Evolutionary conservation across 2,888 invertebrate species (phyloP).

Genomic region (Drosophila prolongata): DNA sequence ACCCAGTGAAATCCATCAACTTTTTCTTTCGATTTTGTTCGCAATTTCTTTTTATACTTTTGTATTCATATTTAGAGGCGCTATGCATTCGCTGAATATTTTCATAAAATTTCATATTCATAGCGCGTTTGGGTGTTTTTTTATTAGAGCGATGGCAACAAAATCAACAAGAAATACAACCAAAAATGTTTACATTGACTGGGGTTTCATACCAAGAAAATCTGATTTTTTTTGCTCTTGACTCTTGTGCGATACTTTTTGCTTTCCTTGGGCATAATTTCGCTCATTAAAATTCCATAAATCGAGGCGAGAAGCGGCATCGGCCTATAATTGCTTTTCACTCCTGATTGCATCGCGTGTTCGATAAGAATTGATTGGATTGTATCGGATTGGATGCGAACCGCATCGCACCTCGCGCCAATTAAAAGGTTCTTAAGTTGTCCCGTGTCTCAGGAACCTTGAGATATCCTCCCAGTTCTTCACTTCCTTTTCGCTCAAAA

Average conservation of each 20-base stretch:
- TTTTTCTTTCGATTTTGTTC: conserved; percentile 21
- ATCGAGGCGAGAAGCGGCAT: conserved; percentile 36
- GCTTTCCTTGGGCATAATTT: conserved; percentile 54
- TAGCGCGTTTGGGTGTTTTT: conserved; percentile 55
- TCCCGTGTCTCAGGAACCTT: conserved; percentile 4
- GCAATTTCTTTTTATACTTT: conserved; percentile 18
- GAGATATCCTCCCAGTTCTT: conserved; percentile 1
- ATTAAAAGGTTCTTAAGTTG: conserved; percentile 37
- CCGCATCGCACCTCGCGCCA: conserved; percentile 29
- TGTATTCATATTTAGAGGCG: conserved; percentile 26
- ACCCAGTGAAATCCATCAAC: conserved; percentile 12
- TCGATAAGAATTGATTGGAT: conserved; percentile 34
- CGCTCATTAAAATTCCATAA: conserved; percentile 72
- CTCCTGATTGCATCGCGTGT: conserved; percentile 27
- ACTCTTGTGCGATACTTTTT: conserved; percentile 13
- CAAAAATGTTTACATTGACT: conserved; percentile 28
- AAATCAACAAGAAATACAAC: conserved; percentile 36
- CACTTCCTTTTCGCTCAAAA: conserved; percentile 13
- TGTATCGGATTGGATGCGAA: conserved; percentile 11
- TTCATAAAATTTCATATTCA: conserved; percentile 60
- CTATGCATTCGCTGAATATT: conserved; percentile 30
- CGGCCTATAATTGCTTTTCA: conserved; percentile 61
- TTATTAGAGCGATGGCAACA: conserved; percentile 39
- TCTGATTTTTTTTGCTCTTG: not conserved
- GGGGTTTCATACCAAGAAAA: not conserved